Evolutionary conservation across 2,113 vertebrate species (phyloP).

Genomic region (Sapajus apella): DNA sequence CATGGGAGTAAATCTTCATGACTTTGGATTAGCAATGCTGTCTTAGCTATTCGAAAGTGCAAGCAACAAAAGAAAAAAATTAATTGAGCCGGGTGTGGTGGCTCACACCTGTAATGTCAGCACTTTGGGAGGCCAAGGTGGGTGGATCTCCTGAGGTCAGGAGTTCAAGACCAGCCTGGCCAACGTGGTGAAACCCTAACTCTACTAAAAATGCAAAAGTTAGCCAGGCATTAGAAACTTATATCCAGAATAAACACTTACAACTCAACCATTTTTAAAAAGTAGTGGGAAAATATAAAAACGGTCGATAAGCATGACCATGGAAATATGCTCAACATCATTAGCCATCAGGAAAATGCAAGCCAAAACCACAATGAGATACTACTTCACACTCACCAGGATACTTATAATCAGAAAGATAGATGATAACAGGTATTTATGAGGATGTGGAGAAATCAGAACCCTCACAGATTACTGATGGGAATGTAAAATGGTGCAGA

Average conservation of each 20-base stretch:
- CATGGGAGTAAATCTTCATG: neutral
- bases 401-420: neutral
- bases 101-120: no score
- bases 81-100: neutral
- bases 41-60: slow-evolving; percentile 1
- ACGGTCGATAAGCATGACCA: neutral
- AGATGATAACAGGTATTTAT: neutral
- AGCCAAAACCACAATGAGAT: neutral
- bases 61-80: neutral
- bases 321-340: neutral
- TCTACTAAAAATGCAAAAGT: no score
- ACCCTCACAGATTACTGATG: neutral
- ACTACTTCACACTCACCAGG: neutral
- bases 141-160: no score
- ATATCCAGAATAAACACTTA: neutral
- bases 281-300: neutral
- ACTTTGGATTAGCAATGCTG: neutral
- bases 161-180: no score
- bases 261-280: neutral
- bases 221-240: neutral
- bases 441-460: neutral
- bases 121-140: no score
- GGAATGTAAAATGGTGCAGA: neutral
- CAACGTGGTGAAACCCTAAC: no score
- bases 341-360: neutral